phyloP scores from a whole-genome alignment of 2,888 invertebrate genomes.

The Drosophila tripunctata region DNA sequence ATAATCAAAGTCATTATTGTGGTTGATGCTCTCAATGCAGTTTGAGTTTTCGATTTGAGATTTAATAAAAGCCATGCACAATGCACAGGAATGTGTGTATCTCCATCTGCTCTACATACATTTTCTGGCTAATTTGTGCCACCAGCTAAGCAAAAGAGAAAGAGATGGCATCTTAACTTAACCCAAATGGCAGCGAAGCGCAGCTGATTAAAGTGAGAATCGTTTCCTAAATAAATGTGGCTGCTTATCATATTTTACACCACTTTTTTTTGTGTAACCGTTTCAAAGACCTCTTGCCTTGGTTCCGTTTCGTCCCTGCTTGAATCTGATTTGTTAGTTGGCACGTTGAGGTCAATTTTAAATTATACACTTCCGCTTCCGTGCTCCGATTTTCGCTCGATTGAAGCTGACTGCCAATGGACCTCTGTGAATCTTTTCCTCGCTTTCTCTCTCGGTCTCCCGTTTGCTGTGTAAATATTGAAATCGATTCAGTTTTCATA shows the following conservation, averaged over 20 bases:
- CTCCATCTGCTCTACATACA: background rate
- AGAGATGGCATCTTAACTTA: background rate
- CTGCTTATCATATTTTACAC: conserved; percentile 62
- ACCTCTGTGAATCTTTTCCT: conserved; percentile 5
- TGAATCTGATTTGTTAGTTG: conserved; percentile 11
- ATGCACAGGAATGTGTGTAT: conserved; percentile 1
- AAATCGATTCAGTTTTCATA: conserved; percentile 77
- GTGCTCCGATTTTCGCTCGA: conserved; percentile 70
- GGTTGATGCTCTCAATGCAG: conserved; percentile 4
- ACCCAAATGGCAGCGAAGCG: conserved; percentile 42
- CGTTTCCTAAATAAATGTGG: conserved; percentile 28
- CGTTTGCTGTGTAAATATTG: conserved; percentile 71
- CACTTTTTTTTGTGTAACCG: conserved; percentile 34
- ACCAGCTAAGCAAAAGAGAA: background rate
- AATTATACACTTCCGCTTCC: conserved; percentile 79
- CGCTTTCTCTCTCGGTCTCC: background rate
- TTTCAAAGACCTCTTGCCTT: too few species aligned
- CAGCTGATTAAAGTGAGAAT: conserved; percentile 39
- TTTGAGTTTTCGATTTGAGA: background rate
- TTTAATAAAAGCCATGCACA: conserved; percentile 29
- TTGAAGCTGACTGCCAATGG: conserved; percentile 51
- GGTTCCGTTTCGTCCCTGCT: background rate
- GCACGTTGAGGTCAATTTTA: conserved; percentile 71
- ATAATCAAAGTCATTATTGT: conserved; percentile 55
- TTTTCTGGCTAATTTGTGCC: conserved; percentile 40